These are phyloP conservation scores for Rhinoptilus africanus DNA, from an alignment of 2,113 vertebrate genomes.

Conservation along the genomic window DNA sequence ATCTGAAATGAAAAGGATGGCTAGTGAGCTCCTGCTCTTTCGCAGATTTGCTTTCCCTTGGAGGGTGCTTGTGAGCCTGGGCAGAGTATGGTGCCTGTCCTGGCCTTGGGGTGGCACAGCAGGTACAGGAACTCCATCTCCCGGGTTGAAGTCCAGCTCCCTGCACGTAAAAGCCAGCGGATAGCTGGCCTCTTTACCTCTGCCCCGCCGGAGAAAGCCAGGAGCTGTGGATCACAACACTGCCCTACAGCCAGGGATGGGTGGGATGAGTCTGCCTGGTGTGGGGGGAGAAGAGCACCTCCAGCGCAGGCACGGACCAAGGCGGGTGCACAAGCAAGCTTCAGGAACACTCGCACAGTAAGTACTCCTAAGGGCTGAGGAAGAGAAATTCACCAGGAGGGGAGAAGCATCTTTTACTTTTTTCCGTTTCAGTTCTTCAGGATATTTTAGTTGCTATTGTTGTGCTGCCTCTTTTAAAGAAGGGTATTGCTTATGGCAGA, in stretches of 20 bases:
- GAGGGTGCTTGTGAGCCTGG: neutral
- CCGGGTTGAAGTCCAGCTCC: neutral
- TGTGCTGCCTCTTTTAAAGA: neutral
- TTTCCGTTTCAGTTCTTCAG: neutral
- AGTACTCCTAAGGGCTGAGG: neutral
- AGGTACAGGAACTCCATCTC: neutral
- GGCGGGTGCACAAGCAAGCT: neutral
- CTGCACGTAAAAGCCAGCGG: accelerated
- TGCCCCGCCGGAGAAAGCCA: neutral
- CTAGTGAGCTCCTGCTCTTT: neutral
- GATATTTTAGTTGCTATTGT: neutral
- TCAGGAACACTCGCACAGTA: neutral
- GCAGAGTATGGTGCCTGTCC: neutral
- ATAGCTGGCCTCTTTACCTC: neutral
- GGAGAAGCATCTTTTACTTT: neutral
- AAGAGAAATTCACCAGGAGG: neutral
- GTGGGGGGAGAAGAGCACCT: neutral
- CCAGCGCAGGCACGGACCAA: neutral
- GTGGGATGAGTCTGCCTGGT: neutral
- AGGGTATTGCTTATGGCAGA: neutral
- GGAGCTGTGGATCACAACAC: neutral
- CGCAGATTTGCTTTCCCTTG: neutral
- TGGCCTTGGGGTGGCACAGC: neutral
- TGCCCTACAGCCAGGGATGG: neutral
- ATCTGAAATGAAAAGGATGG: neutral